Conservation (phyloP, 64 coral and sea anemone species). For the Stichodactyla helianthus region DNA sequence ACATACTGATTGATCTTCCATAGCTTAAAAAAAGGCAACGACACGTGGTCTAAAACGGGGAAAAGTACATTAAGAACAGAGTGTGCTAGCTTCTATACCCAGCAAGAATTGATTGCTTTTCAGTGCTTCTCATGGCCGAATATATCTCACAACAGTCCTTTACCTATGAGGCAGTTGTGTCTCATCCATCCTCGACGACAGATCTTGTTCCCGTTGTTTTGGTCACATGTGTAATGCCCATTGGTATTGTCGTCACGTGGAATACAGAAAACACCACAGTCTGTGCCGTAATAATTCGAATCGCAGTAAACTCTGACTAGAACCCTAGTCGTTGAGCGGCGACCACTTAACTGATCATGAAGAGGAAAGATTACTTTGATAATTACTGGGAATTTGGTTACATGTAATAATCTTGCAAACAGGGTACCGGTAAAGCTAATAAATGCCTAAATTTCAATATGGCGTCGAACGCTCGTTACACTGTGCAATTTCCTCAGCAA, state of each 20-base stretch:
- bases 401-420: too few species aligned
- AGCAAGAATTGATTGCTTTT: background rate
- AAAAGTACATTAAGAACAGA: too few species aligned
- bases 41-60: too few species aligned
- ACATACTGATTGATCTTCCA: too few species aligned
- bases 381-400: too few species aligned
- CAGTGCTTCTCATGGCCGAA: background rate
- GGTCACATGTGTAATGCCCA: slow-evolving; percentile 79
- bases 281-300: slow-evolving; percentile 60
- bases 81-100: too few species aligned
- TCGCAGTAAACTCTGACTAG: slow-evolving; percentile 77
- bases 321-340: slow-evolving; percentile 64
- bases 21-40: too few species aligned
- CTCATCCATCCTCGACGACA: slow-evolving; percentile 67
- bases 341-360: slow-evolving; percentile 48
- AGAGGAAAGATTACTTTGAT: background rate
- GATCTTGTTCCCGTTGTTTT: slow-evolving; percentile 62
- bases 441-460: too few species aligned
- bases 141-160: too few species aligned
- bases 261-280: slow-evolving; percentile 63
- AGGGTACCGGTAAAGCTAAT: too few species aligned
- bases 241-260: slow-evolving; percentile 46
- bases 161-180: slow-evolving; percentile 58
- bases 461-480: too few species aligned
- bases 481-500: too few species aligned